Base-by-base conservation (phyloP, 2,113 vertebrate species). In the Oplegnathus fasciatus region DNA sequence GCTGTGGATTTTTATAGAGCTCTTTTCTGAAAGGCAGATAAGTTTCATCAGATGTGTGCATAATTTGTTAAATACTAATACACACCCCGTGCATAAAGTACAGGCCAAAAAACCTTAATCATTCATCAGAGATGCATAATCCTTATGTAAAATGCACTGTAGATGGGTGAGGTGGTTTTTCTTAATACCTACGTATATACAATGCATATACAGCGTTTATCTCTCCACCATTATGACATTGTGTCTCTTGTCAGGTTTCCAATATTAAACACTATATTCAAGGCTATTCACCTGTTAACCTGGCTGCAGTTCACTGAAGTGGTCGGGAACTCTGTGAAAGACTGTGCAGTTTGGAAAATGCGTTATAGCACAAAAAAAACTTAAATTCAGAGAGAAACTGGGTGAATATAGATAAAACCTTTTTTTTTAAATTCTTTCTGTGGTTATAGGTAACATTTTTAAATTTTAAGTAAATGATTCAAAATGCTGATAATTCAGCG, bases 1-100 rank as follows among this genome's bases (percentile, higher is more conserved):
- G 93, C 90, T 78, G 92, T 95, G 92, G 52, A 66, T 73, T 89
- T 80, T 55, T 71, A 46, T 72, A 11, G 28, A 50, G 75, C 69
- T 90, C 72, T 72, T 84, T 76, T 85, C n/a, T 85, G 73, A 86
- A 85, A 76, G 61, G 61, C 66, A 61, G 66, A 50, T 67, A 65
- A 5, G 42, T 61, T 87, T 54, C 26, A 75, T 81, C n/a, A 82
- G 52, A 72, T 61, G 62, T 86, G 78, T 75, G 83, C 72, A 74
- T 73, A 52, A 28, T 84, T 84, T 88, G 26, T 69, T 17, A 75
- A 52, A 46, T 79, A 76, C 44, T 70, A 90, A 83, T 79, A 17
- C 55, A 66, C 48, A 17, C n/a, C 66, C 66, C 37, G 14, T 66
- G 34, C 78, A 62, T 55, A 66, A 66, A 62, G 7, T 22, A 42